Evolutionary conservation across 2,797 vertebrate genomes (phyloP).

Genomic region (Natrix natrix): DNA sequence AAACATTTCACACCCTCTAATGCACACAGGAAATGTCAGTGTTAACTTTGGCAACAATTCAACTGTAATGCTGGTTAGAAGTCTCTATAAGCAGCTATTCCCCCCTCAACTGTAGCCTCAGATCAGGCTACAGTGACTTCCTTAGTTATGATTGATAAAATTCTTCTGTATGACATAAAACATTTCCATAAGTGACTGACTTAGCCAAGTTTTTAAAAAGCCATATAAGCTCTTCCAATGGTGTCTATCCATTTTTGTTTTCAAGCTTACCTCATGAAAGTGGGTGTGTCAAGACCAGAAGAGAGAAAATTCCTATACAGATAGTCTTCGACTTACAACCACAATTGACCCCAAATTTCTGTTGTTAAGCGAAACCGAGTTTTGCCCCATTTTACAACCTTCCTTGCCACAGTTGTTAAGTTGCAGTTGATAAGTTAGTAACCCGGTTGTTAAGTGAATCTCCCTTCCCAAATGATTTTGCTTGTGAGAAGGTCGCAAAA

Average conservation of each 20-base stretch:
- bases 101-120: neutral
- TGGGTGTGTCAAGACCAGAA: neutral
- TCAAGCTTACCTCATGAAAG: neutral
- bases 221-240: neutral
- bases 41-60: no score
- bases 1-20: neutral
- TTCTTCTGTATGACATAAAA: neutral
- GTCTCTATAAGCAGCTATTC: neutral
- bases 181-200: neutral
- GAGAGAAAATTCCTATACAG: neutral
- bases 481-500: neutral
- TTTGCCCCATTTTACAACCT: neutral
- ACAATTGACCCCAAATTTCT: neutral
- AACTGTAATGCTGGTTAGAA: neutral
- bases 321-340: neutral
- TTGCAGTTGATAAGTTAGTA: neutral
- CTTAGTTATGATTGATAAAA: neutral
- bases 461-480: neutral
- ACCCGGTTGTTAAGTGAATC: neutral
- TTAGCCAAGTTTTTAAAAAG: neutral
- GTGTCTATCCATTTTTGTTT: neutral
- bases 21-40: neutral
- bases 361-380: neutral
- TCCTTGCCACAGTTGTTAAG: neutral
- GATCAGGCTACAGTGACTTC: neutral